A percentile compares a stretch with the other conserved stretches of the same genome.
phyloP scores from a whole-genome alignment of 2,888 invertebrate genomes.

The Pterostichus niger region DNA sequence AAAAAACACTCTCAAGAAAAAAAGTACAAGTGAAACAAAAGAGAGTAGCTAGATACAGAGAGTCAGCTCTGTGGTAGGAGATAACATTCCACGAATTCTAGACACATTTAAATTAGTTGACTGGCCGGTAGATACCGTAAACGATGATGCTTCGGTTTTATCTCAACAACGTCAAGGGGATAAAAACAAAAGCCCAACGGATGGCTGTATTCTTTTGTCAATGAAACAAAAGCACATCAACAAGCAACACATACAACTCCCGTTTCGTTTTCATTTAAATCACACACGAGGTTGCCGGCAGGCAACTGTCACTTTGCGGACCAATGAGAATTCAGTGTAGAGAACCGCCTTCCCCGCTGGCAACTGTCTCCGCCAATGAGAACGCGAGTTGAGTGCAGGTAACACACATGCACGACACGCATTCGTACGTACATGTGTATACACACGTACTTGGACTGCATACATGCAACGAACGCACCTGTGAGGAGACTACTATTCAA shows the following conservation, averaged over 20 bases:
- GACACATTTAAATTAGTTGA: slow-evolving; percentile 65
- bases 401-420: slow-evolving; percentile 45
- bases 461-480: slow-evolving; percentile 39
- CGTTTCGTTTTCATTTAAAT: slow-evolving; percentile 62
- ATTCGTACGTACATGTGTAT: not conserved
- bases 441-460: not conserved
- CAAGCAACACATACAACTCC: slow-evolving; percentile 57
- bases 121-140: slow-evolving; percentile 45
- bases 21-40: slow-evolving; percentile 52
- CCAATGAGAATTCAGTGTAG: slow-evolving; percentile 48
- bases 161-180: slow-evolving; percentile 19
- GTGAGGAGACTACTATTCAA: slow-evolving; percentile 38
- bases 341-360: slow-evolving; percentile 60
- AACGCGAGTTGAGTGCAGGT: slow-evolving; percentile 37
- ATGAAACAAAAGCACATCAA: slow-evolving; percentile 64
- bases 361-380: slow-evolving; percentile 49
- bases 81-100: slow-evolving; percentile 65
- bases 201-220: slow-evolving; percentile 64
- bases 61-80: slow-evolving; percentile 6
- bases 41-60: slow-evolving; percentile 33
- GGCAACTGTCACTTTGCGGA: slow-evolving; percentile 62
- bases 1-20: slow-evolving; percentile 42
- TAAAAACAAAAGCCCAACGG: slow-evolving; percentile 57
- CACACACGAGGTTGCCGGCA: slow-evolving; percentile 63
- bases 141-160: slow-evolving; percentile 58